Evolutionary conservation across 2,113 vertebrate species (phyloP).

Genomic region (Phalacrocorax pelagicus): DNA sequence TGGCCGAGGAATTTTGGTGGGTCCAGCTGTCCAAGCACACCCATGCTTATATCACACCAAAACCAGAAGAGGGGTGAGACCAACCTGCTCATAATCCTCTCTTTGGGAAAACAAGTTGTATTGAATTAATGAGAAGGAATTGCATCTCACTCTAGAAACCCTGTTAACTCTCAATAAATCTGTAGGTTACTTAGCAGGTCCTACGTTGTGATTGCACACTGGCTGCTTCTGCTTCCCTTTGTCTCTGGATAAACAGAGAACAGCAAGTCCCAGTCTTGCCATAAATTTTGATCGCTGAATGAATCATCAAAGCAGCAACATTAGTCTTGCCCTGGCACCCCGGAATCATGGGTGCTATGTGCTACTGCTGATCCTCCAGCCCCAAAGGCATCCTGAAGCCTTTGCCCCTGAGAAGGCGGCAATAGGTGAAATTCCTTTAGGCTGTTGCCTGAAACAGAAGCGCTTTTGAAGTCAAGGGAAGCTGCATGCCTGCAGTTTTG

Average conservation of each 20-base stretch:
- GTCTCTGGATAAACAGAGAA: neutral
- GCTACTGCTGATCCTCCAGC: neutral
- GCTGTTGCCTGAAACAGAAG: neutral
- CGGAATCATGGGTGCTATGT: neutral
- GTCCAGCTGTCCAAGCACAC: neutral
- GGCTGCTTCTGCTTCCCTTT: neutral
- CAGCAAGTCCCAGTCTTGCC: neutral
- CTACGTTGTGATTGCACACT: accelerated
- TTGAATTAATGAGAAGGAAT: neutral
- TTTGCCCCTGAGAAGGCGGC: accelerated
- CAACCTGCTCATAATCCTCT: neutral
- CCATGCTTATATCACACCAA: neutral
- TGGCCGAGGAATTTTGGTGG: neutral
- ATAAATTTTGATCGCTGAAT: accelerated
- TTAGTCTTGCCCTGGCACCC: neutral
- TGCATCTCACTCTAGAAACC: neutral
- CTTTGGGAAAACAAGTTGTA: neutral
- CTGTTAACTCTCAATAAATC: neutral
- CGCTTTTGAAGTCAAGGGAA: neutral
- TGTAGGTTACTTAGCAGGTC: neutral
- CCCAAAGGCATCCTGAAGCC: neutral
- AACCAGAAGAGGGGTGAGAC: neutral
- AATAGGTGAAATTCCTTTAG: neutral
- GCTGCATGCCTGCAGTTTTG: neutral
- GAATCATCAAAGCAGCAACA: neutral